phyloP scores from a whole-genome alignment of 2,888 invertebrate genomes.

The Lepidochrysops patricia region DNA sequence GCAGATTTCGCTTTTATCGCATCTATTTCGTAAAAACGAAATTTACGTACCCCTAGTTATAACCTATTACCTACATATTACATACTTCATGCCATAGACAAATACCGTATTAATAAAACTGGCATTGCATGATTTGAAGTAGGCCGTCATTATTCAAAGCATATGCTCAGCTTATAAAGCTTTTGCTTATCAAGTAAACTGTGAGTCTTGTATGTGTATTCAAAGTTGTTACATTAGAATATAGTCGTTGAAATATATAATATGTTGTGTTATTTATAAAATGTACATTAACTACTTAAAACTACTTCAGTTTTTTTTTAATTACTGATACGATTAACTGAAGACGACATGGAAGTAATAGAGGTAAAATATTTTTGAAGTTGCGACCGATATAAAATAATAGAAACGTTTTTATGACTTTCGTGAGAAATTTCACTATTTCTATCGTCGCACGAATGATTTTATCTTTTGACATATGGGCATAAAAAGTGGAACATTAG shows the following conservation, averaged over 20 bases:
- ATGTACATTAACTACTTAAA: background rate
- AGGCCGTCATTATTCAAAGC: background rate
- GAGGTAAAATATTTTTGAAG: background rate
- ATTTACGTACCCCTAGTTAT: background rate
- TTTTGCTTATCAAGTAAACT: background rate
- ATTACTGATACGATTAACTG: background rate
- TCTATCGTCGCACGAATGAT: constrained; percentile 38
- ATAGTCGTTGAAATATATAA: background rate
- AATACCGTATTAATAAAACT: background rate
- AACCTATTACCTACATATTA: too few species aligned
- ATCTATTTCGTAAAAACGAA: too few species aligned
- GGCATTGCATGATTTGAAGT: background rate
- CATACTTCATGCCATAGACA: too few species aligned
- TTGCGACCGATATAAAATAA: background rate
- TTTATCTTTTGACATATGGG: constrained; percentile 48
- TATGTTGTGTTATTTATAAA: background rate
- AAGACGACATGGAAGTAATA: background rate
- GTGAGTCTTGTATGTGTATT: background rate
- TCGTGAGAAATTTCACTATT: constrained; percentile 49
- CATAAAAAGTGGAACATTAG: constrained; percentile 44
- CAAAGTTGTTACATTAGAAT: background rate
- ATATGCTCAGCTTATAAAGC: background rate
- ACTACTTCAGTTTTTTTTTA: too few species aligned
- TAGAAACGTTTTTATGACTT: constrained; percentile 40
- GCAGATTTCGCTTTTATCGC: too few species aligned